Percentiles rank a stretch among this genome's conserved stretches.
Evolutionary conservation across 92 coral and sea anemone genomes (phyloP).

Genomic region (Zoanthus gigantus): DNA sequence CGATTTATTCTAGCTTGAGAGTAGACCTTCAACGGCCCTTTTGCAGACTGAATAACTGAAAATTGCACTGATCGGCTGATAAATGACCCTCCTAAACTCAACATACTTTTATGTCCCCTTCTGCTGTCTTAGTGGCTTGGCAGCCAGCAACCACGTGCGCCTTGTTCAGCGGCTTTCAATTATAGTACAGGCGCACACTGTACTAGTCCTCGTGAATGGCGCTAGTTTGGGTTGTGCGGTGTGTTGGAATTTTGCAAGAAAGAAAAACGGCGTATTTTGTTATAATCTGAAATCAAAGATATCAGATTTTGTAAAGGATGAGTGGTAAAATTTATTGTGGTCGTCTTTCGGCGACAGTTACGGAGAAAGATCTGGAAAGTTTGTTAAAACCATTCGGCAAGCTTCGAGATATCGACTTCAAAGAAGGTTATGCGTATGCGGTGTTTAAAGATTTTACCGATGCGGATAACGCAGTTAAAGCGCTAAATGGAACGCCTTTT

Average conservation of each 20-base stretch:
- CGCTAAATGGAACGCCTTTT: conserved; percentile 84
- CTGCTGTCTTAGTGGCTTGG: no score
- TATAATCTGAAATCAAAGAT: background rate
- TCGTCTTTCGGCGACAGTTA: conserved; percentile 84
- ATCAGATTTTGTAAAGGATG: conserved; percentile 52
- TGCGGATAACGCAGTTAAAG: conserved; percentile 90
- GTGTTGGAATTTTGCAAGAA: conserved; percentile 35
- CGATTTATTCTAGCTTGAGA: conserved; percentile 15
- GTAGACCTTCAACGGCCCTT: background rate
- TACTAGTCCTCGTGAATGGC: conserved; percentile 43
- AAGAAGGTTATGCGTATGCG: conserved; percentile 95
- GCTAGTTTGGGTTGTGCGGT: background rate
- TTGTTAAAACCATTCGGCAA: conserved; percentile 89
- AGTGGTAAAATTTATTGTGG: conserved; percentile 94
- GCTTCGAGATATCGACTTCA: conserved; percentile 91
- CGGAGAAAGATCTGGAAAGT: conserved; percentile 88
- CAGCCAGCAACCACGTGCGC: conserved; percentile 31
- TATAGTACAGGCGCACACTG: conserved; percentile 10
- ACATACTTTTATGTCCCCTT: background rate
- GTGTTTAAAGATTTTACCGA: conserved; percentile 89
- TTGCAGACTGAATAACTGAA: background rate
- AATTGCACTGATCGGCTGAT: conserved; percentile 22
- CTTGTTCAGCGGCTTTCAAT: conserved; percentile 25
- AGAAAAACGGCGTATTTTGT: conserved; percentile 17
- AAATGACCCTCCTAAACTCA: conserved; percentile 2